phyloP scores from a whole-genome alignment of 2,797 vertebrate species.

The Triplophysa bombifrons region DNA sequence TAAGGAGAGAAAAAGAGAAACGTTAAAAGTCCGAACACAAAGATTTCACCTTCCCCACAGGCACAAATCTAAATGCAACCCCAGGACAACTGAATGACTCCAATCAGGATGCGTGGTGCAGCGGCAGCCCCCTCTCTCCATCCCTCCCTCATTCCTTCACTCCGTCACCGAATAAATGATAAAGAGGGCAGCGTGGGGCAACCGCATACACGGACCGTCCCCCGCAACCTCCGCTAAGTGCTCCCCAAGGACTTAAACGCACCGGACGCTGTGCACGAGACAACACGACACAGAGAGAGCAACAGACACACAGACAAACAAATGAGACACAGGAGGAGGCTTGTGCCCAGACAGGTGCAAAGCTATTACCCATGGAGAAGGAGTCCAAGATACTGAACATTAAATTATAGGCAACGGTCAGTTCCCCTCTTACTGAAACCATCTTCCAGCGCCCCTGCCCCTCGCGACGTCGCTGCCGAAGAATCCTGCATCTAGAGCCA shows the following conservation, averaged over 20 bases:
- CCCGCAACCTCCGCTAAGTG: slow-evolving; percentile 1
- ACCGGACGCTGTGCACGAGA: slow-evolving; percentile 65
- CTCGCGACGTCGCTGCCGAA: slow-evolving; percentile 70
- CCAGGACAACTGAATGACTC: slow-evolving; percentile 75
- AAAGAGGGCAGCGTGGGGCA: slow-evolving; percentile 54
- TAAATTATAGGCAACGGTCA: slow-evolving; percentile 90
- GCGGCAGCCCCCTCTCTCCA: slow-evolving; percentile 63
- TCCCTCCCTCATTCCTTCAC: slow-evolving; percentile 56
- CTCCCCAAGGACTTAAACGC: slow-evolving; percentile 32
- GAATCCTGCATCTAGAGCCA: slow-evolving; percentile 79
- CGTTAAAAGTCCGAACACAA: slow-evolving; percentile 71
- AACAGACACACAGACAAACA: slow-evolving; percentile 59
- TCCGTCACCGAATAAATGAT: slow-evolving; percentile 53
- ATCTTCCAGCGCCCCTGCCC: slow-evolving; percentile 78
- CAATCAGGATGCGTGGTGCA: slow-evolving; percentile 56
- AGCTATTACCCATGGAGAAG: slow-evolving; percentile 90
- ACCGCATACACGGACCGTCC: slow-evolving; percentile 24
- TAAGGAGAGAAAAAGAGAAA: slow-evolving; percentile 66
- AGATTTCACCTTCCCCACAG: slow-evolving; percentile 75
- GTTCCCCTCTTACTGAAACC: slow-evolving; percentile 89
- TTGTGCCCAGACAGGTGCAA: slow-evolving; percentile 44
- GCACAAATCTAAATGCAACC: slow-evolving; percentile 59
- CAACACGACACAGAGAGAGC: slow-evolving; percentile 32
- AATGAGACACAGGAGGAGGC: slow-evolving; percentile 56
- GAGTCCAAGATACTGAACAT: slow-evolving; percentile 88